Evolutionary conservation across 1,140 invertebrate genomes (phyloP).

Genomic region (Apolygus lucorum): DNA sequence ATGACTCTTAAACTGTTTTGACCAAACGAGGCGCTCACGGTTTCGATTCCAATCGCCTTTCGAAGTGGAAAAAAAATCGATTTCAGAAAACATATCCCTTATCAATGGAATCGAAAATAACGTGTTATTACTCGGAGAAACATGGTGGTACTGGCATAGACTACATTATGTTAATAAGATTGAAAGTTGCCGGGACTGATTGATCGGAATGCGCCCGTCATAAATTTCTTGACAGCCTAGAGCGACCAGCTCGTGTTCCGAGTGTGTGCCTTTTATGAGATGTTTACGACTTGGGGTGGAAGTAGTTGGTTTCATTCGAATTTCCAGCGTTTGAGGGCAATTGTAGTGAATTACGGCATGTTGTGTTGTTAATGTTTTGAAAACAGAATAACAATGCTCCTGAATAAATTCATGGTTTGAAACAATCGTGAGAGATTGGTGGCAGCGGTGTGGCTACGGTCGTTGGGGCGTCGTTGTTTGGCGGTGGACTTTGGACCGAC

Average conservation of each 20-base stretch:
- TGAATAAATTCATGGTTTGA: too few species aligned
- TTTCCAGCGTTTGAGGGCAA: too few species aligned
- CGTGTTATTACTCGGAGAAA: slow-evolving; percentile 11
- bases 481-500: too few species aligned
- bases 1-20: slow-evolving; percentile 13
- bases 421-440: too few species aligned
- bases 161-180: not conserved
- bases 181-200: not conserved
- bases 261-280: too few species aligned
- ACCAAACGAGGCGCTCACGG: not conserved
- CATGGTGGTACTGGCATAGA: not conserved
- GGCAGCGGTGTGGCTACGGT: too few species aligned
- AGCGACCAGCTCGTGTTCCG: not conserved
- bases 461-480: too few species aligned
- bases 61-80: not conserved
- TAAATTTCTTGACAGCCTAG: not conserved
- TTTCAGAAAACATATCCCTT: not conserved
- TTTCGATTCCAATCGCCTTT: not conserved
- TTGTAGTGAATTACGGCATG: too few species aligned
- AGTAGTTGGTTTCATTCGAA: too few species aligned
- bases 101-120: slow-evolving; percentile 3
- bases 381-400: too few species aligned
- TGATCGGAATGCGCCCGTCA: not conserved
- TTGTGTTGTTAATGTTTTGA: too few species aligned
- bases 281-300: too few species aligned